Evolutionary conservation across 2,113 vertebrate species (phyloP).

Genomic region (Ifrita kowaldi): DNA sequence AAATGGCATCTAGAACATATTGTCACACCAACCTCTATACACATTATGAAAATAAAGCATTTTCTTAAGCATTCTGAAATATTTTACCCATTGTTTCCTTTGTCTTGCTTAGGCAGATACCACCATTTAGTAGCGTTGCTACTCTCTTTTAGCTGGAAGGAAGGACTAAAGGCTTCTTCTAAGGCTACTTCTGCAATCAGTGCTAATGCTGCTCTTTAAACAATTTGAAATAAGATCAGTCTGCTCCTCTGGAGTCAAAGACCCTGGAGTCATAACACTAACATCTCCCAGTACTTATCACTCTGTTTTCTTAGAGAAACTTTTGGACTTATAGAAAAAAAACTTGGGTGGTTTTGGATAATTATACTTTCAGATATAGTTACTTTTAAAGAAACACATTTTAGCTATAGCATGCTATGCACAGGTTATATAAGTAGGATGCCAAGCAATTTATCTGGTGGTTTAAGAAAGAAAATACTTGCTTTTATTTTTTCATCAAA

Average conservation of each 20-base stretch:
- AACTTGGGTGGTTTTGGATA: neutral
- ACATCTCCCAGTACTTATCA: conserved; percentile 3
- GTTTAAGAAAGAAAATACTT: neutral
- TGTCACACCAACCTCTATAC: neutral
- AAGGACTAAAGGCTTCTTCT: neutral
- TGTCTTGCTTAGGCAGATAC: neutral
- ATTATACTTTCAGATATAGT: neutral
- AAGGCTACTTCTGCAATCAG: conserved; percentile 29
- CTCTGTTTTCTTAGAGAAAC: conserved; percentile 43
- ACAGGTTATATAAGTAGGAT: neutral
- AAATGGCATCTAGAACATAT: neutral
- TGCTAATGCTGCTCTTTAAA: conserved; percentile 53
- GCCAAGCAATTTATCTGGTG: neutral
- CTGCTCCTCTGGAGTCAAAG: conserved; percentile 36
- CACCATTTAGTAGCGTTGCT: neutral
- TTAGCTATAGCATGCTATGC: neutral
- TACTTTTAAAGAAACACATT: neutral
- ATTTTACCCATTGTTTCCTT: neutral
- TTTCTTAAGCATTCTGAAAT: neutral
- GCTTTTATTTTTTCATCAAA: neutral
- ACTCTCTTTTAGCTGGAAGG: neutral
- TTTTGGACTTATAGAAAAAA: conserved; percentile 27
- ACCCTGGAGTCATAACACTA: conserved; percentile 41
- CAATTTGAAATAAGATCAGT: conserved; percentile 44
- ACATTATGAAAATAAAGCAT: neutral